phyloP scores from a whole-genome alignment of 2,113 vertebrate species.

The Catharus fuscescens region DNA sequence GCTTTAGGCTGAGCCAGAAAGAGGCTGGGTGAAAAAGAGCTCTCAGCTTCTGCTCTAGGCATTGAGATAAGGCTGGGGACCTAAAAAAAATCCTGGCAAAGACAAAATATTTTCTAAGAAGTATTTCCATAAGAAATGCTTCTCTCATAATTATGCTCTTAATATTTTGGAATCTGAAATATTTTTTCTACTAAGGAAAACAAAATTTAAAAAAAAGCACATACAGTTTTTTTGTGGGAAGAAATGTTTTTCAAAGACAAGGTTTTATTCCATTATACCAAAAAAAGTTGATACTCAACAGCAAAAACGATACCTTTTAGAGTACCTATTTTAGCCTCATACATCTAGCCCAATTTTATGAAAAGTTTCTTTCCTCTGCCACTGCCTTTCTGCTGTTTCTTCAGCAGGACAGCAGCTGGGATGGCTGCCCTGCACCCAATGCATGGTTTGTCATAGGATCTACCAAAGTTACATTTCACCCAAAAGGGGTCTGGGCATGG shows the following conservation, averaged over 20 bases:
- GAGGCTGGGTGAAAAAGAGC: not conserved
- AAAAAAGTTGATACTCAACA: not conserved
- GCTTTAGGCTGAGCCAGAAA: not conserved
- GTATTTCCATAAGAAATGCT: not conserved
- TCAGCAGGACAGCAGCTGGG: not conserved
- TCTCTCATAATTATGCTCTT: not conserved
- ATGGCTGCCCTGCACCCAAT: not conserved
- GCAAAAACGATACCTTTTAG: not conserved
- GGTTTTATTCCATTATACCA: not conserved
- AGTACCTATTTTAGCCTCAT: not conserved
- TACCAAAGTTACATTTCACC: not conserved
- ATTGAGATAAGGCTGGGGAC: not conserved
- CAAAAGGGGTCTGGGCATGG: not conserved
- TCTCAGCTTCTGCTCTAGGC: not conserved
- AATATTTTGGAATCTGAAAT: not conserved
- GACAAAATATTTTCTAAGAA: not conserved
- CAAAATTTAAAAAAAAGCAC: not conserved
- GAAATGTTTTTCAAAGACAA: not conserved
- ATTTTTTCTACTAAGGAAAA: not conserved
- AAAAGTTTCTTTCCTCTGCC: not conserved
- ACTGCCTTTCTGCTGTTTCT: not conserved
- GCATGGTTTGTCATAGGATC: fast-evolving
- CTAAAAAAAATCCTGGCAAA: not conserved
- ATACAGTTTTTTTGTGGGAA: not conserved
- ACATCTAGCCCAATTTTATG: not conserved